phyloP scores from a whole-genome alignment of 1,140 invertebrate species.

The Forficula auricularia region DNA sequence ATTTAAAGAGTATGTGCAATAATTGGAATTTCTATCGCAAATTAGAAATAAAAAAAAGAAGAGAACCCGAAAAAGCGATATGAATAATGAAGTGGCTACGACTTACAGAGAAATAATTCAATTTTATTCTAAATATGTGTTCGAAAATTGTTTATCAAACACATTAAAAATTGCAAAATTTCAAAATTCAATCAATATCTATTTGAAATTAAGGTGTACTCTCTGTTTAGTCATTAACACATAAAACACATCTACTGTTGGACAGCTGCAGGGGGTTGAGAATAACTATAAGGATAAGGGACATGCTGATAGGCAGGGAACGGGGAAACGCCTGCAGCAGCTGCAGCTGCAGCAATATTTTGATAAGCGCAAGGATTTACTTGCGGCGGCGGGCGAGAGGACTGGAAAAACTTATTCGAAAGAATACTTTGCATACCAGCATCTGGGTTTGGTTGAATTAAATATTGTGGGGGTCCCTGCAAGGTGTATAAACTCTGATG shows the following conservation, averaged over 20 bases:
- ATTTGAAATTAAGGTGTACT: no score
- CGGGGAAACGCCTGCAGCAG: constrained; percentile 6
- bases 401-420: constrained; percentile 44
- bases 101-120: no score
- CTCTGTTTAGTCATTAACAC: no score
- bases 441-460: constrained; percentile 30
- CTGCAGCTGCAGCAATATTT: constrained; percentile 24
- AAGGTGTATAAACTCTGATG: constrained; percentile 28
- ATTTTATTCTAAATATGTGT: no score
- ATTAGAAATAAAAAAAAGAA: constrained; percentile 3
- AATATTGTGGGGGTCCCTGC: constrained; percentile 26
- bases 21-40: constrained; percentile 4
- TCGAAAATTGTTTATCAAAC: no score
- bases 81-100: no score
- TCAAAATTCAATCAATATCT: no score
- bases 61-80: constrained; percentile 4
- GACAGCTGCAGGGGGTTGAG: constrained; percentile 14
- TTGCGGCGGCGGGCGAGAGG: constrained; percentile 26
- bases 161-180: no score
- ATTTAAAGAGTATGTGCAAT: constrained; percentile 6
- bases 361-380: constrained; percentile 36
- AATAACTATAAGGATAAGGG: constrained; percentile 14
- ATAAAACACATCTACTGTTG: constrained; percentile 16
- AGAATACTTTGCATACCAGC: constrained; percentile 34
- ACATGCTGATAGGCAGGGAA: constrained; percentile 6